These are phyloP conservation scores for Aphis gossypii DNA, from an alignment of 1,140 invertebrate species.

Conservation along the genomic window DNA sequence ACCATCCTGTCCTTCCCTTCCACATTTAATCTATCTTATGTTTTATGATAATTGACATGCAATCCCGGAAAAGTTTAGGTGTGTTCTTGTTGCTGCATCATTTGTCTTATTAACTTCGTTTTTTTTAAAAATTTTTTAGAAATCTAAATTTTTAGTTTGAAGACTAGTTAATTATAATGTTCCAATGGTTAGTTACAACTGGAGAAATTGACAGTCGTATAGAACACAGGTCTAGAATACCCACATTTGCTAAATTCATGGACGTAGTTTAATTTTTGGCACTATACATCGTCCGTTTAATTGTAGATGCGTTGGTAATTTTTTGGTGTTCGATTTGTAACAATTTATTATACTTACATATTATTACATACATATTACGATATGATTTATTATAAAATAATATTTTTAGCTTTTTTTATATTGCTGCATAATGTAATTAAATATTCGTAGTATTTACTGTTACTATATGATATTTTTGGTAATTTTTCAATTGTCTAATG, in stretches of 20 bases:
- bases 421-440: neutral
- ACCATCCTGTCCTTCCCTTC: neutral
- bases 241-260: neutral
- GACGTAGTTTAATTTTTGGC: neutral
- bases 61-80: slow-evolving; percentile 4
- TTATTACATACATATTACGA: no score
- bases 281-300: neutral
- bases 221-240: neutral
- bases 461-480: neutral
- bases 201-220: neutral
- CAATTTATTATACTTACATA: no score
- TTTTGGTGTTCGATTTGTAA: neutral
- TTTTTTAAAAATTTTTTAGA: neutral
- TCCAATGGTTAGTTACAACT: neutral
- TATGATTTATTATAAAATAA: neutral
- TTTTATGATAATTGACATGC: neutral
- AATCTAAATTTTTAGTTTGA: neutral
- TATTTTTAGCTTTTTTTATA: neutral
- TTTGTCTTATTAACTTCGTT: neutral
- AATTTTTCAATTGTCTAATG: neutral
- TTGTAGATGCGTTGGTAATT: neutral
- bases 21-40: slow-evolving; percentile 28
- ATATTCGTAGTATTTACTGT: neutral
- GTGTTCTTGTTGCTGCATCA: neutral
- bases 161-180: neutral